Conservation (phyloP, 2,113 vertebrate species). For the Uria lomvia region DNA sequence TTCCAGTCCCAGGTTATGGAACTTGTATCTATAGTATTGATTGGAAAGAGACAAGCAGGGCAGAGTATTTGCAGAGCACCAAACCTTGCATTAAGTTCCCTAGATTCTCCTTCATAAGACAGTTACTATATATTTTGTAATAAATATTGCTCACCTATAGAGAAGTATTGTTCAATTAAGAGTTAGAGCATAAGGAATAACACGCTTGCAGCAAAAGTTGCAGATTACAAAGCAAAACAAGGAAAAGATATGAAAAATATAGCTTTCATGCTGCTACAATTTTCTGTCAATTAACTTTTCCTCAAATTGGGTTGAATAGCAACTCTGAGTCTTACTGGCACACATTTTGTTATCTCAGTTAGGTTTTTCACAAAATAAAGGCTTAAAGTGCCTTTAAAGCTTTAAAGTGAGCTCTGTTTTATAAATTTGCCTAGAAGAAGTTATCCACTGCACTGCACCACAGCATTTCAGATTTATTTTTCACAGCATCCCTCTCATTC, state of each 20-base stretch:
- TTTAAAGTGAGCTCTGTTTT: background rate
- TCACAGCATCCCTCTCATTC: background rate
- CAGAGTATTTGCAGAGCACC: background rate
- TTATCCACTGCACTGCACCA: background rate
- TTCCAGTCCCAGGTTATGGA: background rate
- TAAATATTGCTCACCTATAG: background rate
- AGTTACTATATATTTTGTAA: background rate
- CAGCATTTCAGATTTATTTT: slow-evolving; percentile 1
- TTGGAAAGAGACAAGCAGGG: background rate
- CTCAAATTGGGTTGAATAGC: background rate
- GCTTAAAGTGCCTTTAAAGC: background rate
- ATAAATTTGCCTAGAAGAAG: background rate
- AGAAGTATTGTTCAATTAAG: background rate
- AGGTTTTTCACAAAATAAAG: background rate
- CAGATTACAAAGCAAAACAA: background rate
- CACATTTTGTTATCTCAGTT: background rate
- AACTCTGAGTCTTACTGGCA: background rate
- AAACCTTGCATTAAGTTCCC: background rate
- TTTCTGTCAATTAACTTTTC: background rate
- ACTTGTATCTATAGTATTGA: background rate
- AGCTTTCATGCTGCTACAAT: background rate
- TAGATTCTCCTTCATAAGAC: background rate
- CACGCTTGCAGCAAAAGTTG: background rate
- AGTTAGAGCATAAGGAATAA: background rate
- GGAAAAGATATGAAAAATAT: background rate